Conservation (phyloP, 2,797 vertebrate species). For the Botia kubotai region DNA sequence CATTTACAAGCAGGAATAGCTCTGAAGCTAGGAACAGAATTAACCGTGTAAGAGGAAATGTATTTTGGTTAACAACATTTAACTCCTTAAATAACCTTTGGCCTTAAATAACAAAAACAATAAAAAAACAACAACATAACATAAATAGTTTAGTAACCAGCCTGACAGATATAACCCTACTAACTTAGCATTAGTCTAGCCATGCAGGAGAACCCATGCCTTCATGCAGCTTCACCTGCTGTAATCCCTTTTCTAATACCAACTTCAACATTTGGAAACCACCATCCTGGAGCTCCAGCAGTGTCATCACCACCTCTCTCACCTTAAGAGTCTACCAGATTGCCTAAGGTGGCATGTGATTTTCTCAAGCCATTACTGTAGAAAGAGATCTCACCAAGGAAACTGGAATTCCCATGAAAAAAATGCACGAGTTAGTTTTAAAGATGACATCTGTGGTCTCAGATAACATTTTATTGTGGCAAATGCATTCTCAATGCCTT, state of each 20-base stretch:
- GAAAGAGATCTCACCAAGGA: neutral
- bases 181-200: constrained; percentile 5
- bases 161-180: neutral
- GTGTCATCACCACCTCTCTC: constrained; percentile 52
- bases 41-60: no score
- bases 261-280: constrained; percentile 59
- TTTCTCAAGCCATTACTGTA: neutral
- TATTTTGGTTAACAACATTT: no score
- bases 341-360: neutral
- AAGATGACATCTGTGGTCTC: neutral
- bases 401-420: no score
- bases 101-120: no score
- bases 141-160: neutral
- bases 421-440: no score
- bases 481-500: neutral
- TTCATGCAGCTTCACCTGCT: constrained; percentile 61
- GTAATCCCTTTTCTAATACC: constrained; percentile 60
- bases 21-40: no score
- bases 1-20: no score
- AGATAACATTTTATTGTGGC: no score
- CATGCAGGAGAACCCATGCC: constrained; percentile 31
- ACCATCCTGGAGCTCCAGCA: constrained; percentile 61
- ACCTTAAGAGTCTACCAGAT: constrained; percentile 58
- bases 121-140: neutral
- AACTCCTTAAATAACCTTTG: no score